Conservation (phyloP, 2,113 vertebrate genomes). For the Pterophyllum scalare region DNA sequence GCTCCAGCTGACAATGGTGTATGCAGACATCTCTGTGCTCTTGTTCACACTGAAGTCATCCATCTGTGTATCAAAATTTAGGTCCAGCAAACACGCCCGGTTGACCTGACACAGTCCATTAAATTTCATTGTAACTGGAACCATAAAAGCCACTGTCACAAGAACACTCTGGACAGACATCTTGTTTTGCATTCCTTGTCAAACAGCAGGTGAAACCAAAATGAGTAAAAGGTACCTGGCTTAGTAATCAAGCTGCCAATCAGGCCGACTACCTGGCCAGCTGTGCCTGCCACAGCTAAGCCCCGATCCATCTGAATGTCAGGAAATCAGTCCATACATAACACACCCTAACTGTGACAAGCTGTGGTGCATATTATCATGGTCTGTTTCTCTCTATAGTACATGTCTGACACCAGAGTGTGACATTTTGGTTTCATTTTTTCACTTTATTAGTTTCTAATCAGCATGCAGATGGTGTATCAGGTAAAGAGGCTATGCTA, state of each 20-base stretch:
- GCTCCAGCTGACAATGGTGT: background rate
- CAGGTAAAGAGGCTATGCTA: background rate
- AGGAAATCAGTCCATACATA: background rate
- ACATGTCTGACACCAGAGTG: background rate
- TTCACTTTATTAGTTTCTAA: background rate
- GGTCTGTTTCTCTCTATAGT: background rate
- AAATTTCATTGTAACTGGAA: background rate
- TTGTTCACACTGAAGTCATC: background rate
- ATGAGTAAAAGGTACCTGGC: background rate
- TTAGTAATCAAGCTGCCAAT: constrained; percentile 15
- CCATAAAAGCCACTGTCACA: background rate
- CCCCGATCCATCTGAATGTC: background rate
- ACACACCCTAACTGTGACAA: background rate
- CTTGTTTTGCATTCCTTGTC: too few relatives aligned
- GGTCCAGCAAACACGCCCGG: background rate
- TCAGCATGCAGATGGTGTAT: background rate
- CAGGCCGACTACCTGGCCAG: constrained; percentile 29
- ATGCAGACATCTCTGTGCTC: background rate
- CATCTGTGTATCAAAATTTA: background rate
- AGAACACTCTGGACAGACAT: background rate
- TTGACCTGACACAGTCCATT: too few relatives aligned
- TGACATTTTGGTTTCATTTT: background rate
- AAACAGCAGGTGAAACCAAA: background rate
- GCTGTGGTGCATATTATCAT: background rate
- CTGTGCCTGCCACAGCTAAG: background rate